phyloP scores from a whole-genome alignment of 2,888 invertebrate genomes.

The Saturnia japonica region DNA sequence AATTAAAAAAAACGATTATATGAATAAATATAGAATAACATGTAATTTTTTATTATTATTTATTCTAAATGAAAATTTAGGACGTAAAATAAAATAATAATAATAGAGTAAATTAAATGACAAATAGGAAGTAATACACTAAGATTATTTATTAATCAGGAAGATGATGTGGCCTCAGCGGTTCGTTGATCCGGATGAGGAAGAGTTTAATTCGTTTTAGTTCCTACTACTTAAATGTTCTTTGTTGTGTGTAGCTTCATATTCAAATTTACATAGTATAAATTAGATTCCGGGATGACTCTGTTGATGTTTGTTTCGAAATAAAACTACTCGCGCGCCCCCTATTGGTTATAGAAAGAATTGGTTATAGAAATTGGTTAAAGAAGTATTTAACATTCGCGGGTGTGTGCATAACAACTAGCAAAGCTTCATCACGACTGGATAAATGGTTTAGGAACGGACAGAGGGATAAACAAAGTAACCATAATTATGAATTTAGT shows the following conservation, averaged over 20 bases:
- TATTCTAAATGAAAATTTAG: too few relatives aligned
- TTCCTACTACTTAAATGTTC: constrained; percentile 49
- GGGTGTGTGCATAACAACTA: too few relatives aligned
- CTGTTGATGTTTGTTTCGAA: not conserved
- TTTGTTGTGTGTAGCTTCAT: constrained; percentile 30
- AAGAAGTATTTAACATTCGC: too few relatives aligned
- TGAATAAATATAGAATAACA: not conserved
- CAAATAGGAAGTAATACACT: constrained; percentile 35
- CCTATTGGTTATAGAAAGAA: too few relatives aligned
- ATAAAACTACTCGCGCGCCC: not conserved
- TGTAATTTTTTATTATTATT: too few relatives aligned
- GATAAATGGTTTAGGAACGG: too few relatives aligned
- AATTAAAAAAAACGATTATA: not conserved
- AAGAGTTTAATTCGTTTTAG: constrained; percentile 48
- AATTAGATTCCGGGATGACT: not conserved
- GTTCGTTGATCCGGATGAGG: constrained; percentile 51
- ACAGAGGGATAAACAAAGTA: too few relatives aligned
- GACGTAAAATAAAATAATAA: not conserved
- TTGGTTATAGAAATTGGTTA: too few relatives aligned
- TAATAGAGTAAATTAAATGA: constrained; percentile 27
- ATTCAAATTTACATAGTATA: not conserved
- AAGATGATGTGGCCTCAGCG: constrained; percentile 54
- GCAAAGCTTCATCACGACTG: too few relatives aligned
- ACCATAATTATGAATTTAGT: too few relatives aligned
- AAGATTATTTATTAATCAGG: constrained; percentile 41